phyloP scores from a whole-genome alignment of 2,888 invertebrate genomes.

The Platerodrilus igneus region DNA sequence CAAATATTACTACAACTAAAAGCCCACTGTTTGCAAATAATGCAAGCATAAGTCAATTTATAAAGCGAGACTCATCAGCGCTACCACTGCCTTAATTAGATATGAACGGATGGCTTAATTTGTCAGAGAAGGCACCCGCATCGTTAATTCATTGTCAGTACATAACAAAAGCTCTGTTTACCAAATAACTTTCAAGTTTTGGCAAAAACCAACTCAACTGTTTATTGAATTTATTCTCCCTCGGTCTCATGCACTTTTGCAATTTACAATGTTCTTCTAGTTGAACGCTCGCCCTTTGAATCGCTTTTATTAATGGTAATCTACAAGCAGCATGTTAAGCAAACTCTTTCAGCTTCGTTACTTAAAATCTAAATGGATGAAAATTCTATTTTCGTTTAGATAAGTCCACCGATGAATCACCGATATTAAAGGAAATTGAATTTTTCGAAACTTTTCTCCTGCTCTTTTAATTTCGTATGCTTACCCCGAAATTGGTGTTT shows the following conservation, averaged over 20 bases:
- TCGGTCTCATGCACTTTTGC: slow-evolving; percentile 17
- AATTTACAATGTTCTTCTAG: slow-evolving; percentile 22
- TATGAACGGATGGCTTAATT: too few relatives aligned
- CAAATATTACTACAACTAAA: too few relatives aligned
- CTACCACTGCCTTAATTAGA: too few relatives aligned
- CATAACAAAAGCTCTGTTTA: slow-evolving; percentile 10
- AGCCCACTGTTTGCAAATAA: too few relatives aligned
- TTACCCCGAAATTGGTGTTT: too few relatives aligned
- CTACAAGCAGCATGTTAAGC: slow-evolving; percentile 20
- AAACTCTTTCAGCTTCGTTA: slow-evolving; percentile 18
- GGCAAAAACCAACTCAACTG: slow-evolving; percentile 12
- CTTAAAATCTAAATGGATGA: slow-evolving; percentile 8
- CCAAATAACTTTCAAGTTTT: slow-evolving; percentile 16
- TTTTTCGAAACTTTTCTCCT: background rate
- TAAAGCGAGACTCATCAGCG: too few relatives aligned
- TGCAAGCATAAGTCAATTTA: too few relatives aligned
- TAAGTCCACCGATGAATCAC: slow-evolving; percentile 10
- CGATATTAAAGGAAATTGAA: slow-evolving; percentile 3
- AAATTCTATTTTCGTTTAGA: slow-evolving; percentile 13
- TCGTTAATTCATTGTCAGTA: slow-evolving; percentile 1
- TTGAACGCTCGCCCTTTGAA: slow-evolving; percentile 23
- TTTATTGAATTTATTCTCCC: slow-evolving; percentile 19
- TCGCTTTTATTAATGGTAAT: slow-evolving; percentile 25
- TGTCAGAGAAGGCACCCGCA: slow-evolving; percentile 10
- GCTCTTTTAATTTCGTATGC: slow-evolving; percentile 1